Base-by-base conservation (phyloP, 1,140 invertebrate genomes). In the Drosophila biarmipes region DNA sequence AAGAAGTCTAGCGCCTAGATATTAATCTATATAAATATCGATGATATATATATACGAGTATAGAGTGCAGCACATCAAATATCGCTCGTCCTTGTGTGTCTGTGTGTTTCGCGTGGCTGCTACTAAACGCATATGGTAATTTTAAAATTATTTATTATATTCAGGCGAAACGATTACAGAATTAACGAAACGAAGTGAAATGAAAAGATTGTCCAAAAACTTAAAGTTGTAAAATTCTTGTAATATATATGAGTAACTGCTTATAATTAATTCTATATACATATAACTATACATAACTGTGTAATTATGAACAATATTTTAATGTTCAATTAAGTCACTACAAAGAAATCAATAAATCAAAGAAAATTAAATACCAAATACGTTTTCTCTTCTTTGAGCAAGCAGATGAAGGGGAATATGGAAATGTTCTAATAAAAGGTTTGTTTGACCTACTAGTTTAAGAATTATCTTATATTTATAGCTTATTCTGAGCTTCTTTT, bases 121-220 rank as follows among this genome's bases (percentile, higher is more conserved):
- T 82, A 67, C 29, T 68, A 68, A 89, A 86, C 75, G 82, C 78
- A 72, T 82, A 87, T 66, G 79, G 69, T 86, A 86, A 72, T 81
- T 78, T 67, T 78, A 86, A 80, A 66, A 71, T 90, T 89, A 89
- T 89, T 90, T 89, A 89, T 87, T 89, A 64, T 76, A 84, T 62
- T 68, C 46, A 79, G 69, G 54, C n/a, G 54, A 58, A 57, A 21
- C 67, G 59, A 82, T 81, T 87, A 34, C 34, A 46, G 49, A 69
- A 68, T 67, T 68, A 69, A 76, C 53, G 63, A 89, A 86, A 89
- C 53, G 63, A 89, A 86, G 84, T 84, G 84, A 89, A 89, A 89
- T 84, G 84, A 89, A 89, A 89, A 84, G 79, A 89, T 84, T 89
- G 84, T 89, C 84, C 84, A 89, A 89, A 89, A 89, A 89, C 84